Percentiles rank a stretch among this genome's conserved stretches.
These are phyloP conservation scores for Orientallactaga bullata DNA, from an alignment of 2,113 vertebrate species.

Conservation along the genomic window DNA sequence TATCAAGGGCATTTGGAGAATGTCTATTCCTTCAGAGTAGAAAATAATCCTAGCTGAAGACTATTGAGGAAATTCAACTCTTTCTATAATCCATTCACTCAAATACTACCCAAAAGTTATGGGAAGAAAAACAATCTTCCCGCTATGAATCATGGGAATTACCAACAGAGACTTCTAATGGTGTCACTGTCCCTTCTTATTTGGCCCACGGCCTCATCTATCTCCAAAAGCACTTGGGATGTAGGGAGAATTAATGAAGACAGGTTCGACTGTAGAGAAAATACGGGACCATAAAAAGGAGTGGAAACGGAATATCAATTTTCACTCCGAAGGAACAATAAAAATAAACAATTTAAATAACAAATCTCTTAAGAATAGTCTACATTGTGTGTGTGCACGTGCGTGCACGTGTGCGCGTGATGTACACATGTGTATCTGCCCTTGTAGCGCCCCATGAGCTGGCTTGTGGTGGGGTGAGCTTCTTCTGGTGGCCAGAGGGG, in stretches of 20 bases:
- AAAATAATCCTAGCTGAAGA: constrained; percentile 6
- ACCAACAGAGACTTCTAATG: not conserved
- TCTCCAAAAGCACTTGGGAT: constrained; percentile 17
- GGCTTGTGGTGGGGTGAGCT: no score
- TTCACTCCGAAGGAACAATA: not conserved
- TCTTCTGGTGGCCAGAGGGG: no score
- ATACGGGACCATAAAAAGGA: not conserved
- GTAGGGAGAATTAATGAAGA: constrained; percentile 16
- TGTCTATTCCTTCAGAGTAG: not conserved
- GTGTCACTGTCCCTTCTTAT: not conserved
- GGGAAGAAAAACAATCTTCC: not conserved
- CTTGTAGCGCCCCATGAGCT: no score
- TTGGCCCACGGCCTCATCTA: not conserved
- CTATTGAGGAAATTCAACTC: not conserved
- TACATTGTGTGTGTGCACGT: no score
- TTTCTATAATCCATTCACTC: not conserved
- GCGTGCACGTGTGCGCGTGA: no score
- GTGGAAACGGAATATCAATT: not conserved
- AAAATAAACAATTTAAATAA: constrained; percentile 19
- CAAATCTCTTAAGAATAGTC: not conserved
- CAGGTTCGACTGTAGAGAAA: not conserved
- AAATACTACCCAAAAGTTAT: not conserved
- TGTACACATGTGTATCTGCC: no score
- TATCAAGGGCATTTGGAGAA: not conserved
- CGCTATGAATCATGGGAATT: constrained; percentile 25